phyloP scores from a whole-genome alignment of 1,140 invertebrate species.

The Drosophila oshimai region DNA sequence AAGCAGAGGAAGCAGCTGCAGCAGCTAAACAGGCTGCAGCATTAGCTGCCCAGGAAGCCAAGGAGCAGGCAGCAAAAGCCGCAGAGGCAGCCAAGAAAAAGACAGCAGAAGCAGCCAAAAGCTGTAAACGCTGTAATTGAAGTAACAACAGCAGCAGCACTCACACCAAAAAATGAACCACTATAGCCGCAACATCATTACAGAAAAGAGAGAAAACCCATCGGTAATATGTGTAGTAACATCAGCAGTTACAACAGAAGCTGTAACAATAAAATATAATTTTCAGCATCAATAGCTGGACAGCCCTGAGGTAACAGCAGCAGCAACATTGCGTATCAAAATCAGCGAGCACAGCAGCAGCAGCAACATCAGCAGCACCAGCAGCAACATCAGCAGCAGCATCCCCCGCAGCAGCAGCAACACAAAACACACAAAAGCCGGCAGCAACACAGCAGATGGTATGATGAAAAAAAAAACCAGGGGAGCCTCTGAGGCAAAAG shows the following conservation, averaged over 20 bases:
- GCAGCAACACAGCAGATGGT: slow-evolving; percentile 17
- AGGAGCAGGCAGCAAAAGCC: neutral
- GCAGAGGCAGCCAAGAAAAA: neutral
- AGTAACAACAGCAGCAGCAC: neutral
- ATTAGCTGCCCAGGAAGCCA: neutral
- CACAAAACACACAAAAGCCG: neutral
- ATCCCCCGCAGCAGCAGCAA: slow-evolving; percentile 5
- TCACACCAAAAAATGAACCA: neutral
- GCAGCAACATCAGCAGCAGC: neutral
- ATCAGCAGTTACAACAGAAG: neutral
- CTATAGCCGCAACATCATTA: neutral
- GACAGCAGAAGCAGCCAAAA: neutral
- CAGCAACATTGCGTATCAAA: neutral
- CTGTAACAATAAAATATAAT: neutral
- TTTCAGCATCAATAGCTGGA: neutral
- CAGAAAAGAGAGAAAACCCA: too few relatives aligned
- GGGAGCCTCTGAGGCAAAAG: neutral
- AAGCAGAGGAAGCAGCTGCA: neutral
- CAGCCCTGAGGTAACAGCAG: neutral
- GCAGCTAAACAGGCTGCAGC: neutral
- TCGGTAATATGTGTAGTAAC: neutral
- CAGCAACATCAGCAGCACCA: neutral
- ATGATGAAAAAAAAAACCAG: neutral
- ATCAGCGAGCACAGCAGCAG: neutral
- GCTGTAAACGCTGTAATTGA: too few relatives aligned